These are phyloP conservation scores for Altica lythri DNA, from an alignment of 2,888 invertebrate genomes.

Conservation along the genomic window DNA sequence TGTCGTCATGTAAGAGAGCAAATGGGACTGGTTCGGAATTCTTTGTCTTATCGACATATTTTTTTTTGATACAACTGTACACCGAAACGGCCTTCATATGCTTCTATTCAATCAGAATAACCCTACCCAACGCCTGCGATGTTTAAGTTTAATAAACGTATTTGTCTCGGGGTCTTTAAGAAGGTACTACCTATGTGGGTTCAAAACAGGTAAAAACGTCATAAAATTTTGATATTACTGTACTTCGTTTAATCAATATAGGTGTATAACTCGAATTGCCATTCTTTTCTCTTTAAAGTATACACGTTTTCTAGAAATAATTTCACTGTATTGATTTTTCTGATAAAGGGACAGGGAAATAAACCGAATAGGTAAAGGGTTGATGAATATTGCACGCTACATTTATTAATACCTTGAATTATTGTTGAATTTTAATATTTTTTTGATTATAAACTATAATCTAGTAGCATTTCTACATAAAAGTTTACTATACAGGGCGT, in stretches of 20 bases:
- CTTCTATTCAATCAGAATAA: conserved; percentile 34
- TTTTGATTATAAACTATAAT: too few species aligned
- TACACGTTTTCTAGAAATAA: conserved; percentile 10
- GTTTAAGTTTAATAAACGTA: conserved; percentile 29
- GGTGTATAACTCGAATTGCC: too few species aligned
- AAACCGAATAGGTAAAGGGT: not conserved
- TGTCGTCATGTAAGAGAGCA: conserved; percentile 27
- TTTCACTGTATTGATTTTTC: conserved; percentile 10
- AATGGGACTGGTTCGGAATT: conserved; percentile 31
- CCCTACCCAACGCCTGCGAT: conserved; percentile 27
- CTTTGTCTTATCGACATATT: conserved; percentile 27
- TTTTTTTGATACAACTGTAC: conserved; percentile 33
- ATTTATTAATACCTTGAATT: too few species aligned
- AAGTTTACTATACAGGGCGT: too few species aligned
- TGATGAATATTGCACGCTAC: not conserved
- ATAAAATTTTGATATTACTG: conserved; percentile 17
- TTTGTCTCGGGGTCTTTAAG: conserved; percentile 19
- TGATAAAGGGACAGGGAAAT: not conserved
- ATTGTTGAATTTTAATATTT: too few species aligned
- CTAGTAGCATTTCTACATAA: too few species aligned
- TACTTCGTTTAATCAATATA: conserved; percentile 9
- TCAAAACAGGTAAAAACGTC: conserved; percentile 19
- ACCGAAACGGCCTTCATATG: conserved; percentile 31
- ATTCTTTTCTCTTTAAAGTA: conserved; percentile 3
- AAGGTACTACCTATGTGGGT: conserved; percentile 9